These are phyloP conservation scores for Empis stercorea DNA, from an alignment of 2,888 invertebrate species.

Conservation along the genomic window DNA sequence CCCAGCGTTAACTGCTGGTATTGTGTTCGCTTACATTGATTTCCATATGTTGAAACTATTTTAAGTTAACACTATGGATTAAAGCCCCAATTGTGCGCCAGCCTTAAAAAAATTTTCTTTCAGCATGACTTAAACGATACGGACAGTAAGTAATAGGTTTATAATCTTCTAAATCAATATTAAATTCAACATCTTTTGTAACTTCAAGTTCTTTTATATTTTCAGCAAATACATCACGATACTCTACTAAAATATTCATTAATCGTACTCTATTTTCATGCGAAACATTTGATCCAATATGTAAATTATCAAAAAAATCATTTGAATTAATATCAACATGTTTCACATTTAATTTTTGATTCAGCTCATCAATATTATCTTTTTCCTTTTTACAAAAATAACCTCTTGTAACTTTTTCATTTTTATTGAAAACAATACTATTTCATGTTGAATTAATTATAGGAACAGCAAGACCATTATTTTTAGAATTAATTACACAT, in stretches of 20 bases:
- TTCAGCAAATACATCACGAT: constrained; percentile 8
- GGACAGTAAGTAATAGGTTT: constrained; percentile 10
- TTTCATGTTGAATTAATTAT: background rate
- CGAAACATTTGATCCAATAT: background rate
- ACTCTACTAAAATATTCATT: constrained; percentile 5
- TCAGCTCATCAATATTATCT: background rate
- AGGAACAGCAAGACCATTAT: background rate
- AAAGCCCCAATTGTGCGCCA: background rate
- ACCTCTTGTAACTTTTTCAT: background rate
- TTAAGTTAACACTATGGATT: too few species aligned
- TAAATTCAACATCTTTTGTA: constrained; percentile 8
- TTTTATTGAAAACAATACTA: background rate
- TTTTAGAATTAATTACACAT: background rate
- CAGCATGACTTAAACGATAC: constrained; percentile 10
- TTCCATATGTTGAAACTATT: background rate
- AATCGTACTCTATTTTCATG: constrained; percentile 5
- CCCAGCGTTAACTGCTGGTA: too few species aligned
- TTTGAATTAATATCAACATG: background rate
- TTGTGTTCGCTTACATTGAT: too few species aligned
- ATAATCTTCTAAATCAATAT: constrained; percentile 8
- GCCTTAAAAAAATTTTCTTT: constrained; percentile 8
- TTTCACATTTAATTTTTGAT: background rate
- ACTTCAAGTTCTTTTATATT: constrained; percentile 10
- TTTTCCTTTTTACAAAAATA: background rate
- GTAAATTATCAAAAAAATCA: background rate